A percentile compares a stretch with the other conserved stretches of the same genome.
Conservation (phyloP, 2,113 vertebrate species). For the Eurystomus gularis region DNA sequence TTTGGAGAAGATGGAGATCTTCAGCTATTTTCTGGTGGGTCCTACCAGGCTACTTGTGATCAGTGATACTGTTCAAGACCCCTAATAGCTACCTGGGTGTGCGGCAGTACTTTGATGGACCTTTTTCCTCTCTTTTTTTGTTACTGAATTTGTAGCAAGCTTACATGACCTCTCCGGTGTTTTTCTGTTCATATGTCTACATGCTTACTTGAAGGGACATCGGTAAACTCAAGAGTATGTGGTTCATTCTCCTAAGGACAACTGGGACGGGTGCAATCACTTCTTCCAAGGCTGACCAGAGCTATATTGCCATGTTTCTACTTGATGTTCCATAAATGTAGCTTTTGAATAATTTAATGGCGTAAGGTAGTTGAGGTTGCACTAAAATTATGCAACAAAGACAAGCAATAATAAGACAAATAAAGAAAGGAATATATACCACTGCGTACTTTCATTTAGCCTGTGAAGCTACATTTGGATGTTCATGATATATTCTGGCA, state of each 20-base stretch:
- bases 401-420: not conserved
- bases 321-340: not conserved
- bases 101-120: not conserved
- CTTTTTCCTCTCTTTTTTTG: not conserved
- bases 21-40: not conserved
- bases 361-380: not conserved
- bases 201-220: not conserved
- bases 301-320: not conserved
- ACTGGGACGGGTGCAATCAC: not conserved
- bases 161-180: not conserved
- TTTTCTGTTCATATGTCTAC: not conserved
- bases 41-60: not conserved
- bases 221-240: not conserved
- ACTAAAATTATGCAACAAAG: not conserved
- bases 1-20: not conserved
- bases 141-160: not conserved
- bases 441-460: not conserved
- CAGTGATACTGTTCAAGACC: not conserved
- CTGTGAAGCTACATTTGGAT: not conserved
- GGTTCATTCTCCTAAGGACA: not conserved
- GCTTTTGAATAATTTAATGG: not conserved
- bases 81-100: not conserved
- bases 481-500: not conserved
- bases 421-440: not conserved
- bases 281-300: not conserved